phyloP scores from a whole-genome alignment of 2,113 vertebrate species.

The Nanorana parkeri region DNA sequence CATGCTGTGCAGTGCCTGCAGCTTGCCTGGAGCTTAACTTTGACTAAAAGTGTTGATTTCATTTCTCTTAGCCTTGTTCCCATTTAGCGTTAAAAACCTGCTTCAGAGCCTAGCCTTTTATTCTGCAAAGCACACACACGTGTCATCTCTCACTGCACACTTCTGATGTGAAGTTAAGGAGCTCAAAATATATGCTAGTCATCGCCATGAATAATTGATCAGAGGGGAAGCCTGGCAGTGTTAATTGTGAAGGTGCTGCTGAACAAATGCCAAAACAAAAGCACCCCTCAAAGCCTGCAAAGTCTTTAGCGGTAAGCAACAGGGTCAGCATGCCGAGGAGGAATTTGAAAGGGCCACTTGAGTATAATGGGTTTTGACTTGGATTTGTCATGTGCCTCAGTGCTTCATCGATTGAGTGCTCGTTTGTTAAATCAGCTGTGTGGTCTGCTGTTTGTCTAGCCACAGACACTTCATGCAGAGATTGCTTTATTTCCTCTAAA shows the following conservation, averaged over 20 bases:
- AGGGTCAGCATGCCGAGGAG: slow-evolving; percentile 81
- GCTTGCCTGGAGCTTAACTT: slow-evolving; percentile 90
- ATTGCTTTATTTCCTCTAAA: slow-evolving; percentile 25
- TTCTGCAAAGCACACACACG: slow-evolving; percentile 74
- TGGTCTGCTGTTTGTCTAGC: slow-evolving; percentile 74
- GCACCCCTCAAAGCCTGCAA: slow-evolving; percentile 71
- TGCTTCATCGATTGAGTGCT: slow-evolving; percentile 88
- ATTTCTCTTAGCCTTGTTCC: slow-evolving; percentile 90
- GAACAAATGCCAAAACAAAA: slow-evolving; percentile 71
- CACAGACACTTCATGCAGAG: slow-evolving; percentile 68
- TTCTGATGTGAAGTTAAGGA: slow-evolving; percentile 71
- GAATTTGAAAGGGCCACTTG: slow-evolving; percentile 84
- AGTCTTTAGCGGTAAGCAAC: slow-evolving; percentile 79
- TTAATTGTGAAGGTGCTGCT: slow-evolving; percentile 74
- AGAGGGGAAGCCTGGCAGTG: slow-evolving; percentile 69
- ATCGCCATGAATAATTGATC: slow-evolving; percentile 76
- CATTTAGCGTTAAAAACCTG: slow-evolving; percentile 82
- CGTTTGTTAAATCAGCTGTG: slow-evolving; percentile 91
- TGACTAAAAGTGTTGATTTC: slow-evolving; percentile 92
- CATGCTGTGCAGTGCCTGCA: slow-evolving; percentile 87
- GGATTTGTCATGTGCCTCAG: slow-evolving; percentile 84
- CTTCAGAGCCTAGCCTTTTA: slow-evolving; percentile 75
- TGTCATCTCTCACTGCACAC: slow-evolving; percentile 65
- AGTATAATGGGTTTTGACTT: slow-evolving; percentile 89
- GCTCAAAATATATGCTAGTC: slow-evolving; percentile 72